phyloP scores from a whole-genome alignment of 2,888 invertebrate genomes.

The Calliphora vomitoria region DNA sequence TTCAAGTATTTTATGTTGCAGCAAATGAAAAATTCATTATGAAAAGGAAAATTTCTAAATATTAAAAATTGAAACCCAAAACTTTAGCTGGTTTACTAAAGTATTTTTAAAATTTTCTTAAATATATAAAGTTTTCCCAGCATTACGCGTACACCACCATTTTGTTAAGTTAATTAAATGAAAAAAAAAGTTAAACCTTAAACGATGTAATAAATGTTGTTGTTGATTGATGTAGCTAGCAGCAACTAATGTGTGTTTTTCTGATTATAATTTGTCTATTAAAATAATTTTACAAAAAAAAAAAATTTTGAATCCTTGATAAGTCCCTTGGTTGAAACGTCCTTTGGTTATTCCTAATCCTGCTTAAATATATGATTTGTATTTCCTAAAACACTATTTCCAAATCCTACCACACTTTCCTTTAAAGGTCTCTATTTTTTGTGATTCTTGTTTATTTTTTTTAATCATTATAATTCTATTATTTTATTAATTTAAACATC shows the following conservation, averaged over 20 bases:
- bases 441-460: constrained; percentile 62
- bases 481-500: constrained; percentile 40
- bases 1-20: no score
- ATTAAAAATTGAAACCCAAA: neutral
- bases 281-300: neutral
- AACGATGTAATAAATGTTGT: constrained; percentile 10
- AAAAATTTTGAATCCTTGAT: neutral
- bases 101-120: constrained; percentile 4
- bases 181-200: constrained; percentile 13
- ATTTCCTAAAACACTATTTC: constrained; percentile 14
- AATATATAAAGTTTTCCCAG: neutral
- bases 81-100: constrained; percentile 75
- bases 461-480: constrained; percentile 26
- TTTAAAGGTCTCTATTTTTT: constrained; percentile 66
- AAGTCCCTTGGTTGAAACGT: constrained; percentile 44
- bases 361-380: constrained; percentile 17
- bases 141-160: neutral
- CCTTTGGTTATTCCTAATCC: constrained; percentile 44
- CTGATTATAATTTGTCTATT: neutral
- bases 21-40: no score
- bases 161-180: constrained; percentile 22
- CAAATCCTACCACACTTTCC: constrained; percentile 22
- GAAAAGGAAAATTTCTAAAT: no score
- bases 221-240: neutral
- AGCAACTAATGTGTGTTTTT: constrained; percentile 12